Percentiles rank a stretch among this genome's conserved stretches.
phyloP scores from a whole-genome alignment of 2,113 vertebrate genomes.

The Trogon melanurus region DNA sequence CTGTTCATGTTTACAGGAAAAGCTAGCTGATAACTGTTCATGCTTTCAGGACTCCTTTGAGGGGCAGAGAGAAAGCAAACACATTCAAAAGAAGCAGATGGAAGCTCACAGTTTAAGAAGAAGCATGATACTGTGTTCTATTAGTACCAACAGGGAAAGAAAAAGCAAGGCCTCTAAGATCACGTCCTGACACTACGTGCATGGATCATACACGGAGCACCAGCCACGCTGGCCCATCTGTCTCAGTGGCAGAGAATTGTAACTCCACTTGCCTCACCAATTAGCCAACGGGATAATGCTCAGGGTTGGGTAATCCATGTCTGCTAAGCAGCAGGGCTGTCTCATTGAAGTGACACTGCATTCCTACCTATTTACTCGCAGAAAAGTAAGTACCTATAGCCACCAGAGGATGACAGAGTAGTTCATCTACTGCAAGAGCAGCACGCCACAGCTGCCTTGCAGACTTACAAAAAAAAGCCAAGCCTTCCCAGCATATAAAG shows the following conservation, averaged over 20 bases:
- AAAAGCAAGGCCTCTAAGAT: neutral
- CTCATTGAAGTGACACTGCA: neutral
- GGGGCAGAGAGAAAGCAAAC: neutral
- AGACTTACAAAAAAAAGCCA: neutral
- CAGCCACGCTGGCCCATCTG: neutral
- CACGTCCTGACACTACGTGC: accelerated
- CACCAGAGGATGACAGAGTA: neutral
- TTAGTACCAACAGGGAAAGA: neutral
- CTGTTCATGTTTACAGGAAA: neutral
- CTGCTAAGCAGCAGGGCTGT: neutral
- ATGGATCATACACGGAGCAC: neutral
- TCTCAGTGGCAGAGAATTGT: neutral
- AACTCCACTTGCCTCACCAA: neutral
- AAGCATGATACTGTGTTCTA: neutral
- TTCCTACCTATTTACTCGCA: neutral
- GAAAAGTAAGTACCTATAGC: neutral
- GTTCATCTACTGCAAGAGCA: neutral
- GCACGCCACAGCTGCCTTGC: neutral
- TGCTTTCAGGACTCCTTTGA: neutral
- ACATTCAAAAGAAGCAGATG: neutral
- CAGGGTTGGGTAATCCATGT: neutral
- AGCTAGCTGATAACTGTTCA: neutral
- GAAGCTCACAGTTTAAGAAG: neutral
- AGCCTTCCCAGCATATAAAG: neutral
- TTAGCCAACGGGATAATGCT: neutral